Evolutionary conservation across 2,888 invertebrate genomes (phyloP), one percentile per base, ranked within the genome.

Genomic region (Conomelus anceps): DNA sequence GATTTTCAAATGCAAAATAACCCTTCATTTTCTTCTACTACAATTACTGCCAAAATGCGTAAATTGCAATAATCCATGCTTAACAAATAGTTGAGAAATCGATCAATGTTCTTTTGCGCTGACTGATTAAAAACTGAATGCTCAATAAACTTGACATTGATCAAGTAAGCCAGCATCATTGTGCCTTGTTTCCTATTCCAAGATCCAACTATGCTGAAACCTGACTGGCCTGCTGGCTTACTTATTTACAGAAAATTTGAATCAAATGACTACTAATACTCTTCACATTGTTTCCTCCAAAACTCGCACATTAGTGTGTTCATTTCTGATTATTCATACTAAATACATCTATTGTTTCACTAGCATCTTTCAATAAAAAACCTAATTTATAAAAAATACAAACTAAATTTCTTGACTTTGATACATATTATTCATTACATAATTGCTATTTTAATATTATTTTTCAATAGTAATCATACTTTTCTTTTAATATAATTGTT

Each of bases 301-400:
- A 23, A 20, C n/a, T 23, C 24, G 23, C 85, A 85, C 23, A 23
- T 24, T 85, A 22, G n/a, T 63, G 63, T 63, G 20, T 63, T 63
- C n/a, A 63, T 63, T 63, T 63, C 63, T 85, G 29, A 86, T 26
- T 86, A 86, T 86, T 26, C 24, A 26, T 86, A 24, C 86, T 86
- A 26, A 23, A 86, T 26, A 86, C 24, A 23, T 26, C 86, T 86
- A 86, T 86, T 86, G 86, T 86, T 86, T 86, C 24, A 86, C 86
- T 86, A 86, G 29, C 86, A 86, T 86, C 86, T 88, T 88, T 84
- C 84, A 88, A 88, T 88, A 88, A 84, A 88, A 88, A 88, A 88
- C 84, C 88, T 88, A 88, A 88, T 84, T 88, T 84, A 88, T 88
- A 88, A 88, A 88, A 88, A 88, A 88, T 88, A 88, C 88, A 88